Evolutionary conservation across 2,888 invertebrate species (phyloP), one percentile per base, ranked within the genome.

Genomic region (Rhyacophila evoluta): DNA sequence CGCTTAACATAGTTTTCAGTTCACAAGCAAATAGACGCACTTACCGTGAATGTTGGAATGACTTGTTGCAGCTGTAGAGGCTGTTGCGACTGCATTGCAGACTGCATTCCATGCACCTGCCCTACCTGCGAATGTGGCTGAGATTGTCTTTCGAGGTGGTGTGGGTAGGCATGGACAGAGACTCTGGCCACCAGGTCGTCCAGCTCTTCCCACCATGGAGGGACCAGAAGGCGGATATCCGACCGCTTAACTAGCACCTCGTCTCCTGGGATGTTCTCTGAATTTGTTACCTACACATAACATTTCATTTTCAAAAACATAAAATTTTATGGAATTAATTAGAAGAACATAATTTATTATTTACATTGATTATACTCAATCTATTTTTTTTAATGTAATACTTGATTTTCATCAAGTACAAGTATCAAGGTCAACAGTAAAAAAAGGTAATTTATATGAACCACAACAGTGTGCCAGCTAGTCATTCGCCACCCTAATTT

Each of bases 131-230:
- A 28, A 10, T 55, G 55, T 1, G 10, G 10, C 55, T 55, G 55
- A 15, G 55, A 55, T 70, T 70, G 70, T 12, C 29, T 70, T 11
- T 55, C 55, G 10, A 19, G 55, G 15, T 55, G 55, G 15, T 55
- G 55, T 10, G 55, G 55, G 10, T 69, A 6, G 25, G 86, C 83
- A 27, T 86, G 84, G 25, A 86, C 84, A 74, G 87, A 87, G 2
- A 88, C 86, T 5, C 72, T 6, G n/a, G 25, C 69, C 38, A 39
- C 89, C 88, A 0, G 91, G 84, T 94, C 95, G 84, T 95, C 96
- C 79, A 98, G 87, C 88, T 99, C 98, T 84, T 98, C 99, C 89
- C 95, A 96, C 98, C 99, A 99, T 0, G 98, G 99, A 12, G 98
- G 97, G 85, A 95, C 93, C 83, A 98, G 89, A 28, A 99, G 91